phyloP scores from a whole-genome alignment of 1,140 invertebrate genomes.

The Leptinotarsa undecemlineata region DNA sequence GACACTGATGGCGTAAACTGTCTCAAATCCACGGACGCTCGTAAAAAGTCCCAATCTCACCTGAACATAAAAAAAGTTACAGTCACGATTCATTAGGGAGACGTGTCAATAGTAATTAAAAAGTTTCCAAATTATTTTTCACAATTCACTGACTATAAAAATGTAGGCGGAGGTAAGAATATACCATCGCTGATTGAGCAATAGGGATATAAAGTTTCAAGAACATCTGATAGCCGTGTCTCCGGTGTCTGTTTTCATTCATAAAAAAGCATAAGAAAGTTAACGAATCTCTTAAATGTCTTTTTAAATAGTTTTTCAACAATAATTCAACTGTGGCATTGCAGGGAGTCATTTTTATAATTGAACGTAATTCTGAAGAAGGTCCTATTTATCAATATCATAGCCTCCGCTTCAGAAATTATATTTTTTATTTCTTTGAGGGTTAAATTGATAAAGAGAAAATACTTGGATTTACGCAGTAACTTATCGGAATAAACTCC shows the following conservation, averaged over 20 bases:
- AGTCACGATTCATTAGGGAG: not conserved
- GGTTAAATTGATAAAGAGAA: too few relatives aligned
- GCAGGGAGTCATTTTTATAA: too few relatives aligned
- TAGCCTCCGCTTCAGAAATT: too few relatives aligned
- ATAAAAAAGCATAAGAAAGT: not conserved
- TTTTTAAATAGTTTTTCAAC: too few relatives aligned
- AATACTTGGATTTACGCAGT: too few relatives aligned
- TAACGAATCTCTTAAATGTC: too few relatives aligned
- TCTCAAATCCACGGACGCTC: not conserved
- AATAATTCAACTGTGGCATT: too few relatives aligned
- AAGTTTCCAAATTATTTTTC: constrained; percentile 4
- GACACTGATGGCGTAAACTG: not conserved
- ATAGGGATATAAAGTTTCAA: constrained; percentile 6
- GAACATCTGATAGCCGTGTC: not conserved
- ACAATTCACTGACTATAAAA: constrained; percentile 1
- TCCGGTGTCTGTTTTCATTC: not conserved
- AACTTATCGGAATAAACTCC: too few relatives aligned
- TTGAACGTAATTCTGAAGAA: too few relatives aligned
- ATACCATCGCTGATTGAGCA: not conserved
- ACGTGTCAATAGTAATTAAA: constrained; percentile 6
- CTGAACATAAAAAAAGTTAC: not conserved
- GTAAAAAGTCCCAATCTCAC: not conserved
- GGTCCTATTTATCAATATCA: too few relatives aligned
- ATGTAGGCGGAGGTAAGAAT: not conserved
- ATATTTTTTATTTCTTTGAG: too few relatives aligned